Evolutionary conservation across 2,888 invertebrate species (phyloP).

Genomic region (Trichopoda pennipes): DNA sequence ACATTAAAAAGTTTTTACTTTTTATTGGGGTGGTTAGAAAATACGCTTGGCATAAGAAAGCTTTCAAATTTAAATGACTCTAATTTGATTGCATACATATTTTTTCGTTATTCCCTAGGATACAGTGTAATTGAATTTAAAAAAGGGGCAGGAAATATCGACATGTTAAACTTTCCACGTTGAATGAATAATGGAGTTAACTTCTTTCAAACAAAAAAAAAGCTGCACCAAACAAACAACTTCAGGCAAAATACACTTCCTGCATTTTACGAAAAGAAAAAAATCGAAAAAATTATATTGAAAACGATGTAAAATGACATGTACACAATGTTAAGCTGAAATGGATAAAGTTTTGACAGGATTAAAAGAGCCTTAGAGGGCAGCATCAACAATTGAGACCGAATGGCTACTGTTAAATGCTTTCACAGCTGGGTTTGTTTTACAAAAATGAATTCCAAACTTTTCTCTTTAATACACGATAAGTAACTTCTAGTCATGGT

Average conservation of each 20-base stretch:
- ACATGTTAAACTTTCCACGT: conserved; percentile 48
- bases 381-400: conserved; percentile 58
- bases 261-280: conserved; percentile 37
- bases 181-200: conserved; percentile 56
- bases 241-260: conserved; percentile 66
- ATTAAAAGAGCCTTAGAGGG: conserved; percentile 59
- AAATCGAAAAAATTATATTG: conserved; percentile 3
- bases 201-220: conserved; percentile 27
- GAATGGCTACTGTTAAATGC: conserved; percentile 66
- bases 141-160: conserved; percentile 55
- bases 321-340: conserved; percentile 59
- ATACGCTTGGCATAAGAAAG: conserved; percentile 31
- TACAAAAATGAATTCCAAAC: conserved; percentile 26
- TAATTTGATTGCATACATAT: conserved; percentile 36
- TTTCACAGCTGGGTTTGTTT: conserved; percentile 65
- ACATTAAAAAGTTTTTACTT: not conserved
- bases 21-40: conserved; percentile 41
- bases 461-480: conserved; percentile 35
- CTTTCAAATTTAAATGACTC: conserved; percentile 49
- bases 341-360: conserved; percentile 66
- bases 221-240: conserved; percentile 55
- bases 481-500: conserved; percentile 48
- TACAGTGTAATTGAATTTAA: conserved; percentile 38
- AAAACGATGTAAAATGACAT: conserved; percentile 50
- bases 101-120: conserved; percentile 18